Evolutionary conservation across 2,797 vertebrate species (phyloP).

Genomic region (Cuniculus paca): DNA sequence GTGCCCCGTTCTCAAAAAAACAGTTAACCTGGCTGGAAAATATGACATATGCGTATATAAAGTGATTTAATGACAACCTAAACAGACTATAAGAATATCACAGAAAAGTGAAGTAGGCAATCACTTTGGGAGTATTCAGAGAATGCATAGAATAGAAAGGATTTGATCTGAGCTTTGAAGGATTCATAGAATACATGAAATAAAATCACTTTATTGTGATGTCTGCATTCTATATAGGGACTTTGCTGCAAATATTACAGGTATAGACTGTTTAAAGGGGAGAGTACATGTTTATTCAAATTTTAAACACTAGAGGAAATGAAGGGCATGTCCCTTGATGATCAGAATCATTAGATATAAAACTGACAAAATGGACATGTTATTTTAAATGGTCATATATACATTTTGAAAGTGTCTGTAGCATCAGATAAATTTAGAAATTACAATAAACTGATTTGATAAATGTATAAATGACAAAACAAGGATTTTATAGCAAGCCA

Average conservation of each 20-base stretch:
- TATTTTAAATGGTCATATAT: neutral
- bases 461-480: neutral
- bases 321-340: neutral
- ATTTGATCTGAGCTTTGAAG: conserved; percentile 32
- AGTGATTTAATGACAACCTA: neutral
- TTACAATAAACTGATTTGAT: neutral
- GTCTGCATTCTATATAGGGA: neutral
- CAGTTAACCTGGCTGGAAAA: neutral
- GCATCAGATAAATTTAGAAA: neutral
- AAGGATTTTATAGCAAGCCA: neutral
- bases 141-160: neutral
- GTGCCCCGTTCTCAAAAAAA: neutral
- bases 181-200: neutral
- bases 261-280: neutral
- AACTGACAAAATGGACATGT: neutral
- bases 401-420: neutral
- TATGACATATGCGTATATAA: neutral
- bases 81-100: neutral
- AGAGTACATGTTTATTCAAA: neutral
- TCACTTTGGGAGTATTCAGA: neutral
- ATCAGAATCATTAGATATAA: neutral
- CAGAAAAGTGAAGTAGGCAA: neutral
- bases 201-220: neutral
- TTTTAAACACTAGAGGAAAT: neutral
- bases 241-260: neutral